phyloP scores from a whole-genome alignment of 2,113 vertebrate genomes.

The Saimiri boliviensis region DNA sequence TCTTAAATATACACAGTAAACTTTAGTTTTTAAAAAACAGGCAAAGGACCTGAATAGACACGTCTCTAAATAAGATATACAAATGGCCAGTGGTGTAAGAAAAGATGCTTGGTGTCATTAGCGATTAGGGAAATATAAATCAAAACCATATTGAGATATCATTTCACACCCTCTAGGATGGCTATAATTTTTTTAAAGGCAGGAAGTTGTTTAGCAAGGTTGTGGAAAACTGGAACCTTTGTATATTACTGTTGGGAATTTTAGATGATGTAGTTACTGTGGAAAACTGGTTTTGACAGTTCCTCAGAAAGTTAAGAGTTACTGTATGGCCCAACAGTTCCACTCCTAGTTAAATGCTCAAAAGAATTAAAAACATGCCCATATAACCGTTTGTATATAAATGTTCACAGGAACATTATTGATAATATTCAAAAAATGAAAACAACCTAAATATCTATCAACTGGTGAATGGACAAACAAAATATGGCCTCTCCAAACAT shows the following conservation, averaged over 20 bases:
- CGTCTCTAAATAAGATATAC: not conserved
- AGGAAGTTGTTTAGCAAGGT: not conserved
- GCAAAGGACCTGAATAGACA: not conserved
- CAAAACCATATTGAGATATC: not conserved
- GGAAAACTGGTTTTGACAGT: not conserved
- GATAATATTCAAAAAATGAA: not conserved
- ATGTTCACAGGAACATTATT: not conserved
- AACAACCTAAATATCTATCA: conserved; percentile 15
- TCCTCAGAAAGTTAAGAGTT: not conserved
- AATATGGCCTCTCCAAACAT: not conserved
- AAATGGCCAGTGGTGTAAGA: not conserved
- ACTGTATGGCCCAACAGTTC: not conserved
- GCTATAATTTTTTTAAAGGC: not conserved
- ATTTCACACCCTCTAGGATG: not conserved
- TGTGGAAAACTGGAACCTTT: not conserved
- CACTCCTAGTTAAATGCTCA: not conserved
- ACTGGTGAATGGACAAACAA: not conserved
- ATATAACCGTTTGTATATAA: not conserved
- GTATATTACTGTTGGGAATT: not conserved
- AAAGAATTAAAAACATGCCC: not conserved
- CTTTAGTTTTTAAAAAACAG: not conserved
- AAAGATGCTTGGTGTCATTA: not conserved
- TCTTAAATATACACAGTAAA: not conserved
- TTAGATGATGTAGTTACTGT: not conserved
- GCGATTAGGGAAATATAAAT: not conserved